Evolutionary conservation across 2,888 invertebrate genomes (phyloP), one percentile per base, ranked within the genome.

Genomic region (Homarus gammarus): DNA sequence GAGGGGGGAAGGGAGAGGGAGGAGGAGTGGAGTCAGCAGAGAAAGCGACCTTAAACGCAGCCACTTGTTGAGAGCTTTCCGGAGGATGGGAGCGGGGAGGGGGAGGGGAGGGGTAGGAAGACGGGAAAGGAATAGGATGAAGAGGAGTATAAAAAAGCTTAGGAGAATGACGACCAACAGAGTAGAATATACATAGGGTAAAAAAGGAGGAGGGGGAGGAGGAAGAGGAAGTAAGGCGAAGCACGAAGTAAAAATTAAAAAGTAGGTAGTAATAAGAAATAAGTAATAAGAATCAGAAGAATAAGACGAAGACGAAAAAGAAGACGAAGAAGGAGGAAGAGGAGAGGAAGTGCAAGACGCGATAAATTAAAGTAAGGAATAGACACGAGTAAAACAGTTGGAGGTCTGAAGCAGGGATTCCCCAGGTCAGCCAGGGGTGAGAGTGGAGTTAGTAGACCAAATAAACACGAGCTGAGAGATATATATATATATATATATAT

Each of bases 1-100:
- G n/a, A n/a, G n/a, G n/a, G n/a, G 44, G 0, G 61, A 78, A 56
- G 51, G 49, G 27, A 22, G n/a, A 22, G 79, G 15, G 36, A 27
- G 40, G 31, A 22, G 22, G 8, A 22, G 36, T 8, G 33, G 31
- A 40, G 40, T 31, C 22, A 27, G 27, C 1, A 40, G n/a, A 72
- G 49, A 44, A 70, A 44, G 44, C 33, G 31, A 33, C 49, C 49
- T 49, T 49, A 70, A 70, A 31, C 49, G 49, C 33, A 40, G 31
- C 49, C 68, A 68, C 49, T 49, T 49, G 70, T 49, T 49, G 68
- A 82, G 18, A 40, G 61, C 79, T 79, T 68, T 33, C 31, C 18
- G 0, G 22, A 44, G 61, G 33, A 33, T 22, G 33, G 40, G 27
- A 78, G 44, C n/a, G 44, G 22, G 8, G 33, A 61, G 33, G 61